Evolutionary conservation across 2,797 vertebrate species (phyloP).

Genomic region (Bovichtus diacanthus): DNA sequence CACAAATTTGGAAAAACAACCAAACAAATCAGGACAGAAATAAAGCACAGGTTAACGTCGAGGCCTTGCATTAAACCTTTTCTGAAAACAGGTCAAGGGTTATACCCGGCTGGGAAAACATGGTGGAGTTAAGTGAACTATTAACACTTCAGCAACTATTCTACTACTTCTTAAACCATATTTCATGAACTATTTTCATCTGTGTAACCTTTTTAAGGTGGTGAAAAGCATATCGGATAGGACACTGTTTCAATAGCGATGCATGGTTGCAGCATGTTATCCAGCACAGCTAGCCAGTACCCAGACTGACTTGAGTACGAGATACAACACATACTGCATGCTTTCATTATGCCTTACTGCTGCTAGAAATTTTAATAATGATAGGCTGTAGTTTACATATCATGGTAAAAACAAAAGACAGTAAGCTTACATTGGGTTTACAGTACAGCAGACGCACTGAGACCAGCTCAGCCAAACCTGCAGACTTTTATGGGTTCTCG

Average conservation of each 20-base stretch:
- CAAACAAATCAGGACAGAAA: neutral
- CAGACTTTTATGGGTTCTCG: conserved; percentile 17
- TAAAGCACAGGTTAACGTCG: no score
- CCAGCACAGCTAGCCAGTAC: neutral
- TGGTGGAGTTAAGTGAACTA: neutral
- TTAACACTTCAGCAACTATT: neutral
- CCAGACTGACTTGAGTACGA: neutral
- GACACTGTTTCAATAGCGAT: neutral
- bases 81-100: neutral
- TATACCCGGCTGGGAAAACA: neutral
- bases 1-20: neutral
- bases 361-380: neutral
- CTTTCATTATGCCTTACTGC: neutral
- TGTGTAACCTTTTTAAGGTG: neutral
- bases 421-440: neutral
- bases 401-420: neutral
- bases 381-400: neutral
- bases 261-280: neutral
- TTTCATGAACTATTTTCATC: neutral
- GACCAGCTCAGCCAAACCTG: conserved; percentile 8
- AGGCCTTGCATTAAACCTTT: neutral
- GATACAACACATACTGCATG: neutral
- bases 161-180: neutral
- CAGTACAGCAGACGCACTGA: conserved; percentile 10
- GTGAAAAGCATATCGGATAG: neutral